Conservation (phyloP, 2,113 vertebrate species). For the cattle (Bos taurus) region ARS-UCD2.0 NC_037356.1:39906501-39907000, state of each 20-base stretch:
- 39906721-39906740: not conserved
- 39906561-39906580: conserved; percentile 92
- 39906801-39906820: not conserved
- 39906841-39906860: not conserved
- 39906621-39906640: conserved; percentile 26
- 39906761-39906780: not conserved
- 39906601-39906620: conserved; percentile 33
- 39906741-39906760: too few species aligned
- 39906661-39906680: not conserved
- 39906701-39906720: not conserved
- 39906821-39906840: not conserved
- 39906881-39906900: not conserved
- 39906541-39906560: conserved; percentile 95
- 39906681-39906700: not conserved
- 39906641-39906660: not conserved
- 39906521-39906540: conserved; percentile 94
- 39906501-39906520: conserved; percentile 91
- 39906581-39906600: conserved; percentile 85
- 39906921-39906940: not conserved
- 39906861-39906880: not conserved
- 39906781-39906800: not conserved
- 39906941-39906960: not conserved
- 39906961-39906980: not conserved
- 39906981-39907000: not conserved
- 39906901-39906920: not conserved